Percentiles rank a stretch among this genome's conserved stretches.
phyloP scores from a whole-genome alignment of 2,888 invertebrate genomes.

The Lomographa bimaculata region DNA sequence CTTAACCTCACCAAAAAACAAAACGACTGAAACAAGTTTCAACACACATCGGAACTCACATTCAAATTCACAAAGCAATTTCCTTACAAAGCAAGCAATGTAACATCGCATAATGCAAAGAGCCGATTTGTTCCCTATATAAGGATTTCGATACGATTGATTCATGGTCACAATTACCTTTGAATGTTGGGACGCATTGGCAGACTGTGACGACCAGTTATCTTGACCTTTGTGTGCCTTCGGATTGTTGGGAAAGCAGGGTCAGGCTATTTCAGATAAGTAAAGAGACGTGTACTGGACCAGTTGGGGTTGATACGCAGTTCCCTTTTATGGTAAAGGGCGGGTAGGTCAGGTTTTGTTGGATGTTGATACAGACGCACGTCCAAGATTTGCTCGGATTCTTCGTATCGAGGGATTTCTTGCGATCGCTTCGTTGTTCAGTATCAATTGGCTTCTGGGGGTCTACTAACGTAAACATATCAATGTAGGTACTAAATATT shows the following conservation, averaged over 20 bases:
- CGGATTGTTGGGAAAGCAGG: slow-evolving; percentile 30
- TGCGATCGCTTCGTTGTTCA: slow-evolving; percentile 45
- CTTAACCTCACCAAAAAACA: slow-evolving; percentile 34
- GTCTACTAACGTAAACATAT: slow-evolving; percentile 14
- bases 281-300: slow-evolving; percentile 42
- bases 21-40: slow-evolving; percentile 20
- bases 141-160: slow-evolving; percentile 71
- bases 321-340: slow-evolving; percentile 1
- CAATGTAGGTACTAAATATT: no score
- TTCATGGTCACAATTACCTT: slow-evolving; percentile 79
- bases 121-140: slow-evolving; percentile 44
- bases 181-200: slow-evolving; percentile 60
- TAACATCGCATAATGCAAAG: slow-evolving; percentile 37
- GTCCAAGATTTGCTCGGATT: slow-evolving; percentile 49
- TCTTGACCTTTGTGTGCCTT: slow-evolving; percentile 34
- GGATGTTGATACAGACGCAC: slow-evolving; percentile 41
- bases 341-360: slow-evolving; percentile 15
- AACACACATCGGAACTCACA: slow-evolving; percentile 36
- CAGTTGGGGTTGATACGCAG: slow-evolving; percentile 10
- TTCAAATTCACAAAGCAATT: slow-evolving; percentile 20
- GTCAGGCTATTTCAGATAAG: slow-evolving; percentile 35
- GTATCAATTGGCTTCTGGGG: slow-evolving; percentile 49
- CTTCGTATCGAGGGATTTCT: slow-evolving; percentile 60
- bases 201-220: slow-evolving; percentile 44
- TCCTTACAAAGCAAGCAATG: slow-evolving; percentile 40